phyloP scores from a whole-genome alignment of 1,140 invertebrate genomes.

The Drosophila carrolli region DNA sequence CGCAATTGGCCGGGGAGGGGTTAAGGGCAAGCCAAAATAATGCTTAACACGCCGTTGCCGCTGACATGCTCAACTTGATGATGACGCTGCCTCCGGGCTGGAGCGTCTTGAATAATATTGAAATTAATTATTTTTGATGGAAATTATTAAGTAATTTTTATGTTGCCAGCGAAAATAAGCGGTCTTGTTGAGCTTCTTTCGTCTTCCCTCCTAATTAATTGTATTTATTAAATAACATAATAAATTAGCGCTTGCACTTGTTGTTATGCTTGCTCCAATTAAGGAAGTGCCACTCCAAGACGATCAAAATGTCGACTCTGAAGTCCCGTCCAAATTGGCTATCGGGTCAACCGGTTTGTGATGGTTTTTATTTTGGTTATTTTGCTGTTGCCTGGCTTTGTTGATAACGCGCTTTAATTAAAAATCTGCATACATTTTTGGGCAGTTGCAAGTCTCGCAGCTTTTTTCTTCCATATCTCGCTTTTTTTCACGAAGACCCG shows the following conservation, averaged over 20 bases:
- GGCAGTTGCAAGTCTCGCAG: slow-evolving; percentile 53
- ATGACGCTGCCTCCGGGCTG: slow-evolving; percentile 35
- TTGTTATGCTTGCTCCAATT: slow-evolving; percentile 76
- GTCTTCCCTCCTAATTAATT: slow-evolving; percentile 44
- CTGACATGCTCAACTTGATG: slow-evolving; percentile 44
- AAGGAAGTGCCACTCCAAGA: slow-evolving; percentile 77
- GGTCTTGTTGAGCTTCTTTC: slow-evolving; percentile 12
- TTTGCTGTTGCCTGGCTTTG: slow-evolving; percentile 30
- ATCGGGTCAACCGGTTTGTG: slow-evolving; percentile 71
- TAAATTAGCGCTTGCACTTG: slow-evolving; percentile 81
- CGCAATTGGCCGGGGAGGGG: slow-evolving; percentile 47
- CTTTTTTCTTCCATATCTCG: slow-evolving; percentile 31
- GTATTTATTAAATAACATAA: slow-evolving; percentile 81
- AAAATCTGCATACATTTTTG: slow-evolving; percentile 82
- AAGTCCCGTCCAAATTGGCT: slow-evolving; percentile 69
- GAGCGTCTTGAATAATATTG: slow-evolving; percentile 69
- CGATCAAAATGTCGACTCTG: slow-evolving; percentile 54
- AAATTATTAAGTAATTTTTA: slow-evolving; percentile 83
- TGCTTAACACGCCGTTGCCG: slow-evolving; percentile 66
- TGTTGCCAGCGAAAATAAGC: slow-evolving; percentile 53
- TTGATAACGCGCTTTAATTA: slow-evolving; percentile 79
- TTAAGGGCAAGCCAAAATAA: slow-evolving; percentile 52
- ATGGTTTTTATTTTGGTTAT: slow-evolving; percentile 37
- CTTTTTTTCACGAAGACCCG: slow-evolving; percentile 52
- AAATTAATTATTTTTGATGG: slow-evolving; percentile 81